Base-by-base conservation (phyloP, 2,888 invertebrate genomes). In the Epistrophe eligans region DNA sequence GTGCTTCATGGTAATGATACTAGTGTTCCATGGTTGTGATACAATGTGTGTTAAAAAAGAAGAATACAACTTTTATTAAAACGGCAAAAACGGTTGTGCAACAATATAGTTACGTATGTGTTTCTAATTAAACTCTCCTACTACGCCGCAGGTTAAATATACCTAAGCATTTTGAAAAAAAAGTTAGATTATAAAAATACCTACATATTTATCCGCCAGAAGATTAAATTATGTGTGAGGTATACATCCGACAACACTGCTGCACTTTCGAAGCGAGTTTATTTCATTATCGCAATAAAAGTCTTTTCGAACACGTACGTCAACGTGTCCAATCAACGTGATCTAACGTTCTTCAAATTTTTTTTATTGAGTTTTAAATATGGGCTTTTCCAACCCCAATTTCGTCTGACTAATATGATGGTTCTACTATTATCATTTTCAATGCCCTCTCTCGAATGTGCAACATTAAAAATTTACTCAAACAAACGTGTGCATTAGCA, bases 261-360 rank as follows among this genome's bases (percentile, higher is more conserved):
- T n/a, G 6, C 8, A 45, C 9, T 48, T 48, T 48, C 4, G 4
- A 8, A 48, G 17, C 9, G 8, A 48, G 0, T 17, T 48, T 48
- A 48, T 17, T 48, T 48, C 9, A 48, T 48, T 48, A 48, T 48
- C 17, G 17, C 73, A 73, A 72, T 80, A 60, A 77, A 38, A 48
- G 60, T 45, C 73, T 24, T 85, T 64, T 74, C 24, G 24, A 70
- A 70, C 84, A 85, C 77, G 81, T 81, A 77, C 80, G 15, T 28
- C 58, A 72, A 71, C 67, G 81, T 70, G 81, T 73, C 77, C 73
- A 80, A 85, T 85, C 81, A 73, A 70, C 43, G 52, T 58, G 73
- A 77, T 85, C 70, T 64, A 77, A 77, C 28, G 60, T 67, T 48
- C 66, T 67, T 77, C 15, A 13, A 6, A 72, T 32, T 35, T 52